Conservation (phyloP, 2,113 vertebrate species). For the Clarias magur region DNA sequence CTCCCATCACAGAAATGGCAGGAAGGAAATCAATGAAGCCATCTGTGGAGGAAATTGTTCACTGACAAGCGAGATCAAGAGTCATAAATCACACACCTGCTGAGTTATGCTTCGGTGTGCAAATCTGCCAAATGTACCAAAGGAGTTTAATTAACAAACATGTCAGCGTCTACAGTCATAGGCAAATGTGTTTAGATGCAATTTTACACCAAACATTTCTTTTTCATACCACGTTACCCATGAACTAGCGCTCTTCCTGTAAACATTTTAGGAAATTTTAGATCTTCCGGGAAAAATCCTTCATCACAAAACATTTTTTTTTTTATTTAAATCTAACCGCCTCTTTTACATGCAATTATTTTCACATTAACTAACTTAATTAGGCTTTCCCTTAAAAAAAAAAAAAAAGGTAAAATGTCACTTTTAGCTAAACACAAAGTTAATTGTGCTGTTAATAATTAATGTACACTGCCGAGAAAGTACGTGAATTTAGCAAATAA, state of each 20-base stretch:
- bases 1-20: background rate
- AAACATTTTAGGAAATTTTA: background rate
- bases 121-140: background rate
- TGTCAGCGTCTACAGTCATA: background rate
- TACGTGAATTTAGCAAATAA: too few relatives aligned
- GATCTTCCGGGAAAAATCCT: background rate
- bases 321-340: background rate
- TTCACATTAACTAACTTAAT: constrained; percentile 10
- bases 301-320: too few relatives aligned
- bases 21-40: constrained; percentile 11
- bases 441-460: background rate
- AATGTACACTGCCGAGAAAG: background rate
- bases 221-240: background rate
- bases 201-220: background rate
- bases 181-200: background rate
- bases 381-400: background rate
- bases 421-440: background rate
- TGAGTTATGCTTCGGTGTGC: background rate
- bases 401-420: background rate
- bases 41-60: constrained; percentile 20
- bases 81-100: background rate
- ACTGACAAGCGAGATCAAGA: background rate
- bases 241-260: background rate
- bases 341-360: constrained; percentile 20
- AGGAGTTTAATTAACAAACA: background rate